A percentile compares a stretch with the other conserved stretches of the same genome.
These are phyloP conservation scores for Nyctalus aviator DNA, from an alignment of 2,797 vertebrate genomes.

Conservation along the genomic window DNA sequence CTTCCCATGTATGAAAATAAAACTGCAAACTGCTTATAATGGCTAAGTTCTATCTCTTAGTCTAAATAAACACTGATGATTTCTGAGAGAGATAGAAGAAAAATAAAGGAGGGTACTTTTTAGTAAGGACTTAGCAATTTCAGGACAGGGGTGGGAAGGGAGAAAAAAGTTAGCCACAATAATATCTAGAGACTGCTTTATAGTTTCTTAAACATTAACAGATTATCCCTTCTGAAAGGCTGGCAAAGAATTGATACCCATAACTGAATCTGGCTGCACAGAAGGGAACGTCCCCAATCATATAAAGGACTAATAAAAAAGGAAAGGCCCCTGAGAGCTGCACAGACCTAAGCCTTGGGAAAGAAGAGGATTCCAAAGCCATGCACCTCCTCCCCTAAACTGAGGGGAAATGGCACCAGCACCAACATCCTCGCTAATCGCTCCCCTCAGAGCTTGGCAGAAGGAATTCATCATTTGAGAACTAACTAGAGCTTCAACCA, in stretches of 20 bases:
- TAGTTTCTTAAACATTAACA: background rate
- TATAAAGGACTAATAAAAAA: background rate
- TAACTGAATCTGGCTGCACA: background rate
- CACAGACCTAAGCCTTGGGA: background rate
- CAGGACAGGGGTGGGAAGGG: accelerated
- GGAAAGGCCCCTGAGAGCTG: background rate
- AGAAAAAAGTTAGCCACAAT: background rate
- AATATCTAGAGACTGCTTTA: background rate
- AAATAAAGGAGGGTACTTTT: background rate
- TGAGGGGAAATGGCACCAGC: background rate
- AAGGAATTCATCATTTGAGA: background rate
- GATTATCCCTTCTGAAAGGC: background rate
- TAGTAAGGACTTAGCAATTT: background rate
- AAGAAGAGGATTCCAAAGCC: background rate
- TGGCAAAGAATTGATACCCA: background rate
- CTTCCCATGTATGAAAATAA: background rate
- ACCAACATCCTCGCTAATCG: background rate
- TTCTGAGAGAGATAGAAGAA: background rate
- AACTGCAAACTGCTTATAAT: background rate
- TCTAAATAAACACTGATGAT: background rate
- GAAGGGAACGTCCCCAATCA: background rate
- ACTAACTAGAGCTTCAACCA: background rate
- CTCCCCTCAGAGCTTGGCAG: background rate
- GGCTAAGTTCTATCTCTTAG: constrained; percentile 14
- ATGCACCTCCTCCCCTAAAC: background rate